Conservation (phyloP, 2,113 vertebrate species). For the Phylloscopus trochiloides region DNA sequence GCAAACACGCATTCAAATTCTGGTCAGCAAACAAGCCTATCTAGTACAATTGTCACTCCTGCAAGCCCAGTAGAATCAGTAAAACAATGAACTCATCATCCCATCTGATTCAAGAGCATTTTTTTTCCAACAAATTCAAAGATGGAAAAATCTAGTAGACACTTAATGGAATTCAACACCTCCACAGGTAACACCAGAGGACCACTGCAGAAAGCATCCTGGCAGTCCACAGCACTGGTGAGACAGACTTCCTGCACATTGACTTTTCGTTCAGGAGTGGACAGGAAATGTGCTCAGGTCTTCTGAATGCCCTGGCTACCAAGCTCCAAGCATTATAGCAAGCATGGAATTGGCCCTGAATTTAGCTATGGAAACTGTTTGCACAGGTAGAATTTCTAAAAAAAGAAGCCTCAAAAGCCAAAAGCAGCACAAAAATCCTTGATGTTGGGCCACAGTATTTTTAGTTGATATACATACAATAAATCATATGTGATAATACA, state of each 20-base stretch:
- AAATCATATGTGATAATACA: not conserved
- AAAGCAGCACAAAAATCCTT: not conserved
- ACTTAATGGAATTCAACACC: not conserved
- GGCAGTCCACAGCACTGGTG: fast-evolving
- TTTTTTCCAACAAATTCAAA: not conserved
- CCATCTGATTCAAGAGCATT: not conserved
- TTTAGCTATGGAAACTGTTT: not conserved
- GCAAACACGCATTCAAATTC: constrained; percentile 50
- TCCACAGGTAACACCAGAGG: not conserved
- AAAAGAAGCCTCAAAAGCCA: not conserved
- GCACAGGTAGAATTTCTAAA: not conserved
- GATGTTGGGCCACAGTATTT: not conserved
- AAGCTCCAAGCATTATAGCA: not conserved
- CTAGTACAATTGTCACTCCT: constrained; percentile 48
- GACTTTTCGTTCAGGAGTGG: not conserved
- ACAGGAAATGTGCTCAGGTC: not conserved
- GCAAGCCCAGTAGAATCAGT: constrained; percentile 36
- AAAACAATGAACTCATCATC: constrained; percentile 49
- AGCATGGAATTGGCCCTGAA: not conserved
- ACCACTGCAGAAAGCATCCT: not conserved
- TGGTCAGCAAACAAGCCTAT: constrained; percentile 38
- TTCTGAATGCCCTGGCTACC: not conserved
- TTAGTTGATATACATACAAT: not conserved
- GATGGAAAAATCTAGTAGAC: not conserved
- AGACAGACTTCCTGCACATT: fast-evolving